phyloP scores from a whole-genome alignment of 2,113 vertebrate species.

The Antechinus flavipes region DNA sequence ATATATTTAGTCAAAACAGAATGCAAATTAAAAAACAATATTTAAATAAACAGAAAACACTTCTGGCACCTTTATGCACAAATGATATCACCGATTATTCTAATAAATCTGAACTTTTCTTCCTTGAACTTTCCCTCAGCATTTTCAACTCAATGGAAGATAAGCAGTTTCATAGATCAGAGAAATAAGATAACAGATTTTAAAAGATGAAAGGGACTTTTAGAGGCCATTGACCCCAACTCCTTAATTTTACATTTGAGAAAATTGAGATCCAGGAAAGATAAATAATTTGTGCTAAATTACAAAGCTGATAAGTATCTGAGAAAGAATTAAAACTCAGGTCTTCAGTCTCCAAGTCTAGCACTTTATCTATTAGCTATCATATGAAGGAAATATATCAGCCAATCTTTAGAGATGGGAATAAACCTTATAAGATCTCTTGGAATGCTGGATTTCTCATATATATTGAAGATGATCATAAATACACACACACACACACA shows the following conservation, averaged over 20 bases:
- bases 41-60: not conserved
- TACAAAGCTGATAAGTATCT: not conserved
- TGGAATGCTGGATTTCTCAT: not conserved
- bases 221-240: not conserved
- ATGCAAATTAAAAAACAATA: not conserved
- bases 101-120: not conserved
- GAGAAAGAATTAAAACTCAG: not conserved
- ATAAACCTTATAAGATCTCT: not conserved
- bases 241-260: not conserved
- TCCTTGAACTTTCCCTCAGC: not conserved
- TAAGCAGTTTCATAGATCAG: not conserved
- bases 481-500: not conserved
- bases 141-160: not conserved
- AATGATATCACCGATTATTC: not conserved
- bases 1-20: not conserved
- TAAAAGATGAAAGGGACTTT: not conserved
- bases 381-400: not conserved
- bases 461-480: not conserved
- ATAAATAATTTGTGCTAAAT: not conserved
- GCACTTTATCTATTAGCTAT: not conserved
- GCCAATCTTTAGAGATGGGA: not conserved
- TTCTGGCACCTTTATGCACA: not conserved
- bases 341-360: not conserved
- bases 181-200: not conserved
- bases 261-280: not conserved